Evolutionary conservation across 2,888 invertebrate genomes (phyloP), one percentile per base, ranked within the genome.

Genomic region (Serripes groenlandicus): DNA sequence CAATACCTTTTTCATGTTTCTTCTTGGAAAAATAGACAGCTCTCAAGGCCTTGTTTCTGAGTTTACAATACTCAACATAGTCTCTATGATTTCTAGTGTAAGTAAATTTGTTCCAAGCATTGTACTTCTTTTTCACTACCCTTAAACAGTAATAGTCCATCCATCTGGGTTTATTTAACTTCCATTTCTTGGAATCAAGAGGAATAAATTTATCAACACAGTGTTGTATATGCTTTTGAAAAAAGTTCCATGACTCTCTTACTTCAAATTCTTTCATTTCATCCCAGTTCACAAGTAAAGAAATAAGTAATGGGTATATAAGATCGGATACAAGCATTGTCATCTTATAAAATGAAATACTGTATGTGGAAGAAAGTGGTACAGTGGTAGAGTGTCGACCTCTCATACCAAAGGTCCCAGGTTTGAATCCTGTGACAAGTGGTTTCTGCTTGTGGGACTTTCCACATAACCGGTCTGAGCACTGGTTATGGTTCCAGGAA

Each of bases 111-210:
- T 58, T 58, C 58, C 58, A 58, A 18, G 58, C 58, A 18, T 58
- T 11, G n/a, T 58, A 58, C n/a, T 58, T 58, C 23, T 58, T 58
- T 58, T n/a, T 58, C n/a, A 58, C 58, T 58, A 23, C 58, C n/a
- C 58, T 9, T 23, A 58, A 23, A 23, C 58, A 58, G 26, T 18
- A 58, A 23, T 58, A 18, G 26, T 58, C 58, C 58, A 58, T 58
- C 58, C 58, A 58, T 58, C 23, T 58, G 7, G 58, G 58, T n/a
- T 58, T 23, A 9, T 58, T 58, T 18, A n/a, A 18, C 11, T n/a
- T n/a, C 7, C 23, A 7, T 18, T 58, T 18, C 15, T 58, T n/a
- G 7, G 11, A 18, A 9, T 58, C 23, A 9, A 58, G 11, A 9
- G 58, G 58, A 9, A 58, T 58, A 58, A 58, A 58, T 7, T 58